Evolutionary conservation across 2,797 vertebrate genomes (phyloP), one percentile per base, ranked within the genome.

Genomic region (Melanotaenia pygmaea): DNA sequence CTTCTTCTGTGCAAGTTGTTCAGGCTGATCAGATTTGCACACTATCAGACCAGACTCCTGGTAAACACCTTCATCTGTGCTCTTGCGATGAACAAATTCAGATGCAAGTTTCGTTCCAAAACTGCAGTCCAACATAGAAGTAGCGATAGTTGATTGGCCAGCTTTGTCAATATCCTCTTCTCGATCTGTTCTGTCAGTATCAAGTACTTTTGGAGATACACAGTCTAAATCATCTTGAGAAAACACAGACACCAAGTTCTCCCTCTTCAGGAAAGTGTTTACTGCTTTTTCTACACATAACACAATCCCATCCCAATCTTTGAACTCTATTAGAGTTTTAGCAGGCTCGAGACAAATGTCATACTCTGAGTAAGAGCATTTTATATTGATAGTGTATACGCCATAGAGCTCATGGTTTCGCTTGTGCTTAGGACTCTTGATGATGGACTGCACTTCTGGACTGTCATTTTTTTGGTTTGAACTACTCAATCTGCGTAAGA

Each of bases 251-350:
- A 95, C 94, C 83, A 99, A 87, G 77, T 95, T 95, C 86, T 99
- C 97, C 84, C 77, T 94, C 74, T 92, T 94, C 70, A 99, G 93
- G 86, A 99, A 98, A 14, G 38, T 73, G 89, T 94, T 97, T 2
- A 99, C 90, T 47, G 95, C 95, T 87, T 97, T 96, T 70, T 99
- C 96, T 67, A 98, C 1, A 40, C 96, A 97, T 63, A 88, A 68
- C 72, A 97, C 83, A 79, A 97, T 76, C 56, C 86, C 83, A 76
- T 97, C 95, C 98, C 98, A 99, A 79, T 97, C 96, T 89, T 94
- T 96, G 88, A 99, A 99, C 87, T 99, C 98, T 59, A 99, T 96
- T 18, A 99, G 89, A 60, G 96, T 97, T 93, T 99, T 99, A 67
- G 96, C 92, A 71, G 98, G 97, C 77, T 99, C 98, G 38, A 99